Evolutionary conservation across 2,888 invertebrate genomes (phyloP), one percentile per base, ranked within the genome.

Genomic region (Rhingia campestris): DNA sequence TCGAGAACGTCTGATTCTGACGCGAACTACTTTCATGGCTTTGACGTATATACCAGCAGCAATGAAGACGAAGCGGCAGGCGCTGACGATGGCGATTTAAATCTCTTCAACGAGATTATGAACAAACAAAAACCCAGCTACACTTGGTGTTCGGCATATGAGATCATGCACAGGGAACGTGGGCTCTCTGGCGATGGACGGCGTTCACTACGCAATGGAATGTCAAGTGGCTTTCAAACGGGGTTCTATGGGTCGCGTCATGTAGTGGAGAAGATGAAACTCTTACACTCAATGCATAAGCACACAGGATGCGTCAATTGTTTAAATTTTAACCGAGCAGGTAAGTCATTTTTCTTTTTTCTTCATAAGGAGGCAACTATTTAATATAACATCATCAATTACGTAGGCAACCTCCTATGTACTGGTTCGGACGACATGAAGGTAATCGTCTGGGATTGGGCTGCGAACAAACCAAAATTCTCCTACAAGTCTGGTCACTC

Each of bases 291-390:
- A 88, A 92, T 98, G 87, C 93, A 95, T 81, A 94, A 94, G 86
- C 98, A 98, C 91, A 93, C 92, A 87, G 98, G 98, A 81, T 98
- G 98, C 92, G 98, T 98, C 3, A 98, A 98, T 92, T 95, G 96
- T 80, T 93, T 98, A 72, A 95, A 97, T 92, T 98, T 98, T 91
- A 98, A 98, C 86, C 88, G 88, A 7, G 45, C 87, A 43, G 84
- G 84, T 84, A 59, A 47, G 51, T 3, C 9, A 4, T 9, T 4
- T 35, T 12, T 64, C 30, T 9, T 4, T 12, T 14, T 6, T 22
- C 2, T 22, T 22, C 1, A 22, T 22, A 22, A 22, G 22, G 22
- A 22, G 22, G 22, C 1, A 22, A 22, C 22, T 22, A 22, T 22
- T 22, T 22, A 2, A 22, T 22, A 2, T 22, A 22, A 22, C 22